Conservation (phyloP, 2,888 invertebrate genomes). For the Petrophora chlorosata region DNA sequence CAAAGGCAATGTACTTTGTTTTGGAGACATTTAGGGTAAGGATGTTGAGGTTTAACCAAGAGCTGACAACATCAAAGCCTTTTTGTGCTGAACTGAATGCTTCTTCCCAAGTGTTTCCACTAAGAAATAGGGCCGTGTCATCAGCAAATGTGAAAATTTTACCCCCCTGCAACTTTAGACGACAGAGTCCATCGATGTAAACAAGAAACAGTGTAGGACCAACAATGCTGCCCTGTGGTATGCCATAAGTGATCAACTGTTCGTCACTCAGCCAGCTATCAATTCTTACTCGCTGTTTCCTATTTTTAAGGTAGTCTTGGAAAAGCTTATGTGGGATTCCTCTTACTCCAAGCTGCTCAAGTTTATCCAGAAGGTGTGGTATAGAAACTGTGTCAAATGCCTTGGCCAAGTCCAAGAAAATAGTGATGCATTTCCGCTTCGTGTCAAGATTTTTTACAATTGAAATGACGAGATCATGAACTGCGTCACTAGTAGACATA, state of each 20-base stretch:
- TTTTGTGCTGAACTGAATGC: too few species aligned
- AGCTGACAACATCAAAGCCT: too few species aligned
- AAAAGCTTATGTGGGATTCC: constrained; percentile 8
- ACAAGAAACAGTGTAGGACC: background rate
- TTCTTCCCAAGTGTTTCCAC: too few species aligned
- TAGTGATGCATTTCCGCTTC: constrained; percentile 1
- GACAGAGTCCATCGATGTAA: too few species aligned
- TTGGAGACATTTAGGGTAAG: too few species aligned
- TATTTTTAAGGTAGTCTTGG: constrained; percentile 6
- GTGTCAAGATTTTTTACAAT: background rate
- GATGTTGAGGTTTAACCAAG: too few species aligned
- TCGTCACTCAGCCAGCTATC: constrained; percentile 2
- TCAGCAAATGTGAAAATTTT: too few species aligned
- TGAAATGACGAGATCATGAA: constrained; percentile 1
- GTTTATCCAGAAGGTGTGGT: constrained; percentile 5
- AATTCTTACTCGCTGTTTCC: constrained; percentile 16
- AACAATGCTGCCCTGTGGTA: background rate
- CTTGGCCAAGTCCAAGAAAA: constrained; percentile 10
- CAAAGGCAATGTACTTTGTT: too few species aligned
- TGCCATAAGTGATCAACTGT: background rate
- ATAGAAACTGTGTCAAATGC: constrained; percentile 14
- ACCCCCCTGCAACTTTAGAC: too few species aligned
- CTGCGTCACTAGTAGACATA: constrained; percentile 18
- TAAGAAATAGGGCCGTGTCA: too few species aligned
- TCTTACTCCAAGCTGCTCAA: constrained; percentile 18